These are phyloP conservation scores for Rachycentron canadum DNA, from an alignment of 2,797 vertebrate species.

Conservation along the genomic window DNA sequence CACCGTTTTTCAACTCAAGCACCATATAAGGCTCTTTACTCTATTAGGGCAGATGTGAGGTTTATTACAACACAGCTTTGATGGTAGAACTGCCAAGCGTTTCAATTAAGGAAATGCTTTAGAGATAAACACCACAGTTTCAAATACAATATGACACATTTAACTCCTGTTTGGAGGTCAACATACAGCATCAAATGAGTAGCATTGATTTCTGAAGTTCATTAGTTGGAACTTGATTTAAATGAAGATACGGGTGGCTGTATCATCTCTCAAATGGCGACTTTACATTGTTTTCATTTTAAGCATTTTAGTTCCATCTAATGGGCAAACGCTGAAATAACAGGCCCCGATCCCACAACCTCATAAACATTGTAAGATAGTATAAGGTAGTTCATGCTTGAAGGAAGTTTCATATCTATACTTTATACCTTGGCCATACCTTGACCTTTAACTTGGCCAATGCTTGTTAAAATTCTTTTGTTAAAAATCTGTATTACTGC, in stretches of 20 bases:
- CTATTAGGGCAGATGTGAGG: not conserved
- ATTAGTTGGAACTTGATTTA: not conserved
- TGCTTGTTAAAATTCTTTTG: too few relatives aligned
- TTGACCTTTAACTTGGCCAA: too few relatives aligned
- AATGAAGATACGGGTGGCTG: not conserved
- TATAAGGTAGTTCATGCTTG: too few relatives aligned
- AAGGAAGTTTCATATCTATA: not conserved
- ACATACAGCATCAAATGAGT: not conserved
- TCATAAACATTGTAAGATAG: not conserved
- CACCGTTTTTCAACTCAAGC: not conserved
- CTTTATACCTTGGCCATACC: too few relatives aligned
- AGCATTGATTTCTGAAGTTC: not conserved
- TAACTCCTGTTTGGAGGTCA: not conserved
- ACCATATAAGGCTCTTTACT: not conserved
- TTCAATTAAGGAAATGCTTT: not conserved
- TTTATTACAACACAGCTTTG: slow-evolving; percentile 15
- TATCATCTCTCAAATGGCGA: not conserved
- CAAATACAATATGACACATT: not conserved
- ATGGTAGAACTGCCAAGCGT: not conserved
- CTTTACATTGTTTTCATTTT: not conserved
- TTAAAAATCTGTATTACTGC: too few relatives aligned
- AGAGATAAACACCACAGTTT: not conserved
- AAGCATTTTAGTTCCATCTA: slow-evolving; percentile 47
- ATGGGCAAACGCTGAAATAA: not conserved
- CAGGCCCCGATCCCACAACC: not conserved